A percentile compares a stretch with the other conserved stretches of the same genome.
Conservation (phyloP, 37 sponge, comb jelly and placozoan genomes). For the Halichondria panicea region DNA sequence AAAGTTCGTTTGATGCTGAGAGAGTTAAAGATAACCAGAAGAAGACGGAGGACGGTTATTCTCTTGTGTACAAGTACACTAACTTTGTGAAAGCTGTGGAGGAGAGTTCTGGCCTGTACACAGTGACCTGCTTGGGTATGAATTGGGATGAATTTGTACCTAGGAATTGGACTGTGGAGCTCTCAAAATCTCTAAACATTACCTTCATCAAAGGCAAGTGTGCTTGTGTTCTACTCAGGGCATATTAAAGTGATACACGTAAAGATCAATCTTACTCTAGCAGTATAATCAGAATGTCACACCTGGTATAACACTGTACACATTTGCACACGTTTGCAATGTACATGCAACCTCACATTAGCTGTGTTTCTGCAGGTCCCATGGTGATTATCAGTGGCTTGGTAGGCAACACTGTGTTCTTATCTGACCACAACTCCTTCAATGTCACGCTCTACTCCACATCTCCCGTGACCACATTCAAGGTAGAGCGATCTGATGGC, state of each 20-base stretch:
- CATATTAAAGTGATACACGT: not conserved
- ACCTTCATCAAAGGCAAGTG: constrained; percentile 2
- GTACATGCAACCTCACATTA: not conserved
- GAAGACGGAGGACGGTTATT: not conserved
- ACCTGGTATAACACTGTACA: too few species aligned
- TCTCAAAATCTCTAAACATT: not conserved
- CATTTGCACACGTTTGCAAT: not conserved
- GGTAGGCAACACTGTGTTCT: not conserved
- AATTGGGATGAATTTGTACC: not conserved
- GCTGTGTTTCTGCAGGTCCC: constrained; percentile 1
- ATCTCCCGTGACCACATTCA: not conserved
- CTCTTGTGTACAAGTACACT: not conserved
- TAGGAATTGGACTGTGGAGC: not conserved
- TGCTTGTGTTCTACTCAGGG: not conserved
- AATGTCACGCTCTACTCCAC: constrained; percentile 16
- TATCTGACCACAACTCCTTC: constrained; percentile 7
- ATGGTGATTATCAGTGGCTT: constrained; percentile 1
- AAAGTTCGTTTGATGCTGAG: too few species aligned
- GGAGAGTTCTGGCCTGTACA: not conserved
- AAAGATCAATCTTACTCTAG: too few species aligned
- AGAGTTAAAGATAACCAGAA: too few species aligned
- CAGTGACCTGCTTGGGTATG: constrained; percentile 1
- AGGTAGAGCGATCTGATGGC: not conserved
- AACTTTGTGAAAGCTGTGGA: not conserved
- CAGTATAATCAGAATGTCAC: too few species aligned